A percentile compares a stretch with the other conserved stretches of the same genome.
Conservation (phyloP, 2,797 vertebrate species). For the Amblyopsis hoosieri region DNA sequence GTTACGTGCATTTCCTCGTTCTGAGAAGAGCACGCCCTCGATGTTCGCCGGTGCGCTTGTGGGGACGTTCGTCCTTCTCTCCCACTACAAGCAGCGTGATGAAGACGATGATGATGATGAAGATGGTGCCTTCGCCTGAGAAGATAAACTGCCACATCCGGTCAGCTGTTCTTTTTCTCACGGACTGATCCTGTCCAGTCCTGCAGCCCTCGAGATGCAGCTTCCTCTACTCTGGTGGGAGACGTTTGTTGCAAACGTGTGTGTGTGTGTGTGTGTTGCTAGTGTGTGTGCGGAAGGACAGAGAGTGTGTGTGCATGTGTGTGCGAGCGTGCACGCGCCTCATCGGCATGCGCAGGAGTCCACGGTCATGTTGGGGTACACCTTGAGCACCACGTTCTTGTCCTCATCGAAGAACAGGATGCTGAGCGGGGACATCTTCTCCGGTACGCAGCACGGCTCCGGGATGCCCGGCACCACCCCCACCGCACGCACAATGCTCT, state of each 20-base stretch:
- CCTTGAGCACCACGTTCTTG: constrained; percentile 95
- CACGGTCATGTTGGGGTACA: constrained; percentile 98
- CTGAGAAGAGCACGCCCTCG: background rate
- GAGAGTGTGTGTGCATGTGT: constrained; percentile 11
- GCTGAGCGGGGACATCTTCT: constrained; percentile 96
- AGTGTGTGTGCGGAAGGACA: background rate
- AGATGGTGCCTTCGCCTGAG: no score
- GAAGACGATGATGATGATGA: no score
- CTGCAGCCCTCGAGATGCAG: constrained; percentile 68
- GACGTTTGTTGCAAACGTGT: background rate
- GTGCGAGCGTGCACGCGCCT: constrained; percentile 26
- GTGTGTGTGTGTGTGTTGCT: constrained; percentile 6
- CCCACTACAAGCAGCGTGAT: no score
- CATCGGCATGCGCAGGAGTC: constrained; percentile 96
- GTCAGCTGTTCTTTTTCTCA: constrained; percentile 22
- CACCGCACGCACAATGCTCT: constrained; percentile 95
- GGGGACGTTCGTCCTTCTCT: no score
- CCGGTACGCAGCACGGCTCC: constrained; percentile 95
- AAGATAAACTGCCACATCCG: background rate
- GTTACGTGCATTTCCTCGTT: constrained; percentile 14
- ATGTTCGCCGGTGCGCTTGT: no score
- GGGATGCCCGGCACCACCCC: constrained; percentile 91
- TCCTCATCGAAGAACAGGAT: constrained; percentile 97
- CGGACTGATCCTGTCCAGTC: constrained; percentile 43
- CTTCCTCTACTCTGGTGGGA: no score